Base-by-base conservation (phyloP, 53 echinoderm and acorn worm species). In the Apostichopus leukothele region DNA sequence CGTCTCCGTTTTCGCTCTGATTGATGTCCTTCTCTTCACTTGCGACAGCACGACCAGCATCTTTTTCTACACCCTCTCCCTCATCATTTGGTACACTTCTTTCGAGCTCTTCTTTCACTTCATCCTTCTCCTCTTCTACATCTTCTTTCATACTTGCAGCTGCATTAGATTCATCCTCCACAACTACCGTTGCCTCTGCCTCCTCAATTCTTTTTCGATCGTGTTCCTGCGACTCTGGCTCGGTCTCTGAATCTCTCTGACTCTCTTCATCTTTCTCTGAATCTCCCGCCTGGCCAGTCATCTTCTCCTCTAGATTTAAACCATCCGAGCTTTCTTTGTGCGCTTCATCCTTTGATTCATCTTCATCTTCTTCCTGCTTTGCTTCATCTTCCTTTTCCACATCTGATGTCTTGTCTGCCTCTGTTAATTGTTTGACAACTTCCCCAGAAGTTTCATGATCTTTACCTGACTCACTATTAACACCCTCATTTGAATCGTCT, bases 61-160 rank as follows among this genome's bases (percentile, higher is more conserved):
- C 80, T 80, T 80, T 53, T 20, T 80, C 80, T 19, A 53, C 57
- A 7, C 53, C 80, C 22, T 80, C 80, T 14, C n/a, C 54, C 10
- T 19, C 53, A 7, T 53, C 80, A 18, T 13, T 19, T 55, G 80
- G 21, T 18, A 50, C 5, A 21, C 18, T 21, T 26, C n/a, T 78
- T 80, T 4, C 5, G 1, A 20, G 9, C 14, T 55, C 11, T 20
- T 54, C 80, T 22, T 80, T 22, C 57, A 12, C 50, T 16, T 71
- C 71, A n/a, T 19, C 71, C 71, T 16, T 71, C 16, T 71, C 4
- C 18, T 71, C 71, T 16, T 71, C 20, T 71, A 71, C 71, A n/a
- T 6, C 71, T 19, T 71, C 71, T 9, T 39, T 71, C n/a, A 71
- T 71, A 7, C 5, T 19, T 71, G n/a, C 18, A n/a, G 71, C 71